A percentile compares a stretch with the other conserved stretches of the same genome.
Conservation (phyloP, 2,797 vertebrate species). For the Sebastes hopkinsi region DNA sequence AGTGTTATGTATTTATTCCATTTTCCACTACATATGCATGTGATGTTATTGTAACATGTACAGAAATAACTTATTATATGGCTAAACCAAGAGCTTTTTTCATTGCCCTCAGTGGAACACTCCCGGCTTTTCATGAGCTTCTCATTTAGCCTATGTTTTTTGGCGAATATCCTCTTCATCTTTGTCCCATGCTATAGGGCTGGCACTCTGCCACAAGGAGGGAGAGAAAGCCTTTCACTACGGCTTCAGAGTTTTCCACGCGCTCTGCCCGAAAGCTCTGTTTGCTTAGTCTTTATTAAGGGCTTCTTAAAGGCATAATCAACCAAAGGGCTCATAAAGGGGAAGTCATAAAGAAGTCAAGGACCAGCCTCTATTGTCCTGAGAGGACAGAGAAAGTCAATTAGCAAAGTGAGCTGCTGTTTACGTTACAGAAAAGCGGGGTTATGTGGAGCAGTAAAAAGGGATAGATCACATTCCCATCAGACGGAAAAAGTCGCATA, state of each 20-base stretch:
- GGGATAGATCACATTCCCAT: slow-evolving; percentile 11
- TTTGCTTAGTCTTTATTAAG: slow-evolving; percentile 77
- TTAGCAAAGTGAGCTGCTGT: slow-evolving; percentile 64
- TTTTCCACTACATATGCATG: not conserved
- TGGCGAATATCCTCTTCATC: slow-evolving; percentile 35
- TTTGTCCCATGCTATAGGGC: slow-evolving; percentile 22
- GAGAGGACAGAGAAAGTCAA: slow-evolving; percentile 69
- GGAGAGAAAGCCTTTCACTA: slow-evolving; percentile 33
- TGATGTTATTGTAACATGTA: not conserved
- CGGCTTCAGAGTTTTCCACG: slow-evolving; percentile 46
- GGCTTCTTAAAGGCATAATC: slow-evolving; percentile 67
- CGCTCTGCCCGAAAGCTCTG: slow-evolving; percentile 61
- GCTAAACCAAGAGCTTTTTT: slow-evolving; percentile 40
- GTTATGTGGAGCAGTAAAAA: slow-evolving; percentile 6
- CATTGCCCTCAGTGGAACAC: slow-evolving; percentile 11
- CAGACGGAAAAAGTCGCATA: slow-evolving; percentile 14
- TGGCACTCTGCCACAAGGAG: slow-evolving; percentile 54
- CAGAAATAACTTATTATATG: slow-evolving; percentile 2
- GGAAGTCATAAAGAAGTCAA: slow-evolving; percentile 77
- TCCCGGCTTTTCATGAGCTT: slow-evolving; percentile 40
- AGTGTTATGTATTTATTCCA: not conserved
- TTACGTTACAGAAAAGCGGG: slow-evolving; percentile 34
- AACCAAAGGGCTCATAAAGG: slow-evolving; percentile 62
- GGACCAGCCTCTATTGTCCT: slow-evolving; percentile 63
- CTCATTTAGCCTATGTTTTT: slow-evolving; percentile 42